Percentiles rank a stretch among this genome's conserved stretches.
These are phyloP conservation scores for Penaeus vannamei DNA, from an alignment of 1,140 invertebrate species.

Conservation along the genomic window DNA sequence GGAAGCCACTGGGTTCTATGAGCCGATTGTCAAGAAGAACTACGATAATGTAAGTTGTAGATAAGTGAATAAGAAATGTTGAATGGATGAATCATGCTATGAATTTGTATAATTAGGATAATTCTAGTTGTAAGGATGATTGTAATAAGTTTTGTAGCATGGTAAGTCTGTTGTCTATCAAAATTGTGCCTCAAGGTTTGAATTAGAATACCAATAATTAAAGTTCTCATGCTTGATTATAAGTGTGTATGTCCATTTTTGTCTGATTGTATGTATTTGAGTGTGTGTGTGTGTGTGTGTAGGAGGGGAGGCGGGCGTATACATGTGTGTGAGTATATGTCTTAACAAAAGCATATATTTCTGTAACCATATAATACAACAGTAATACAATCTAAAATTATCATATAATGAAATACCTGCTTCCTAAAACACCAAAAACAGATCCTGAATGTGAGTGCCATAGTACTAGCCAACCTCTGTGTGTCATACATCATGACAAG, in stretches of 20 bases:
- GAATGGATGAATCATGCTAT: background rate
- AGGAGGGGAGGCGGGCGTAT: no score
- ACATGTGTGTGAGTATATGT: background rate
- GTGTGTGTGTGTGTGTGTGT: no score
- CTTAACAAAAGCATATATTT: no score
- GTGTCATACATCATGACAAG: conserved; percentile 99
- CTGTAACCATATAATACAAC: no score
- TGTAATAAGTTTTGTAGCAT: background rate
- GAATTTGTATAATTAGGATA: background rate
- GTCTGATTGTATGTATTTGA: background rate
- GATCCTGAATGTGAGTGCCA: conserved; percentile 95
- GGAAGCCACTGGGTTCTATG: conserved; percentile 98
- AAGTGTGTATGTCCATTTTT: background rate
- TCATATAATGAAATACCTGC: conserved; percentile 37
- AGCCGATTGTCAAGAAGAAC: conserved; percentile 97
- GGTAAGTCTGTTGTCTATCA: background rate
- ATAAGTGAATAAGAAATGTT: conserved; percentile 27
- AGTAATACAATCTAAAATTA: conserved; percentile 1
- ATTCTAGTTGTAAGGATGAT: conserved; percentile 10
- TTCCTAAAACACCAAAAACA: conserved; percentile 69
- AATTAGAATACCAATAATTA: background rate
- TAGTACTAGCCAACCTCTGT: conserved; percentile 97
- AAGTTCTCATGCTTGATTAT: background rate
- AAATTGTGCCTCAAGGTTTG: no score
- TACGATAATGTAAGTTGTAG: conserved; percentile 85